Percentiles rank a stretch among this genome's conserved stretches.
These are phyloP conservation scores for Labia minor DNA, from an alignment of 2,888 invertebrate species.

Conservation along the genomic window DNA sequence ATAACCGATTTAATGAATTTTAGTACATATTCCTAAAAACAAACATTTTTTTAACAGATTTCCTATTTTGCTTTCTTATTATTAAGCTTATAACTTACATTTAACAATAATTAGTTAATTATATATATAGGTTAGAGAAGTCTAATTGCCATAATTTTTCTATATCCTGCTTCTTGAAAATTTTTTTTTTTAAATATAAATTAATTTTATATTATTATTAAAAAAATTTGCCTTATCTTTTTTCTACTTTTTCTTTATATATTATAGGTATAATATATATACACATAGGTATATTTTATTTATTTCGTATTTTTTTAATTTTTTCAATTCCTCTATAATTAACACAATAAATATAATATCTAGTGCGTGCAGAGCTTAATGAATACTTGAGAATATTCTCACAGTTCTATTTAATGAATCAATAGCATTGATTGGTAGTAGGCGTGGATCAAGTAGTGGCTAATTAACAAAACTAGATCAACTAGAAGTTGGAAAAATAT, in stretches of 20 bases:
- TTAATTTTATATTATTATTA: constrained; percentile 7
- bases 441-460: background rate
- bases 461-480: background rate
- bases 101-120: background rate
- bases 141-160: background rate
- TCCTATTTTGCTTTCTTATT: background rate
- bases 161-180: constrained; percentile 1
- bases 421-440: background rate
- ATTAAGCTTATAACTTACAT: background rate
- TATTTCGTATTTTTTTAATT: background rate
- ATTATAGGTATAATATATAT: too few relatives aligned
- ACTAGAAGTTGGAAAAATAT: background rate
- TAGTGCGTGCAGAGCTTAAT: background rate
- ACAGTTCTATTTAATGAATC: background rate
- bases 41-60: background rate
- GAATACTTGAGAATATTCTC: constrained; percentile 7
- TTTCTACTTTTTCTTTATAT: background rate
- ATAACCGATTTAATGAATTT: background rate
- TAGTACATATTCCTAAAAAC: background rate
- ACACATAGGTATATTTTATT: too few relatives aligned
- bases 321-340: constrained; percentile 4
- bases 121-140: background rate
- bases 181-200: too few relatives aligned
- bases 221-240: background rate
- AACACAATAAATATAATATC: constrained; percentile 13